Conservation (phyloP, 2,113 vertebrate genomes). For the Hystrix cristata region DNA sequence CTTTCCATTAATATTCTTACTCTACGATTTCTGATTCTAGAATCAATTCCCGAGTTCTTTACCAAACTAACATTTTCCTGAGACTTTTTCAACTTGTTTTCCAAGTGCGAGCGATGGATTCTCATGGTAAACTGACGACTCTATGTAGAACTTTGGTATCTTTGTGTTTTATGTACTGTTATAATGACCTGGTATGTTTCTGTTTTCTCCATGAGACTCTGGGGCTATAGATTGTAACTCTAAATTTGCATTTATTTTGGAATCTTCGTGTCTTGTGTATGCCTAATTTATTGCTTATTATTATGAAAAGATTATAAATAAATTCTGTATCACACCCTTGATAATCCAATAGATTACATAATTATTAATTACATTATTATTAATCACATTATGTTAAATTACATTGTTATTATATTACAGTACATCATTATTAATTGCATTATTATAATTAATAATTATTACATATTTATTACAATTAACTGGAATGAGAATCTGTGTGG, state of each 20-base stretch:
- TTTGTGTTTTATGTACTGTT: not conserved
- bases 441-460: too few relatives aligned
- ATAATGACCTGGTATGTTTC: not conserved
- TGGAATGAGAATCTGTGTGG: not conserved
- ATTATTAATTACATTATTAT: not conserved
- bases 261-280: not conserved
- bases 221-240: not conserved
- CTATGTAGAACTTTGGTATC: not conserved
- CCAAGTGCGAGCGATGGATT: not conserved
- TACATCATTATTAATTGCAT: too few relatives aligned
- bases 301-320: not conserved
- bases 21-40: not conserved
- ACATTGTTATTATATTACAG: too few relatives aligned
- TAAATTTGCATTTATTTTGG: not conserved
- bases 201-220: not conserved
- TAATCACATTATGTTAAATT: too few relatives aligned
- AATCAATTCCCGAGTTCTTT: not conserved
- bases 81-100: not conserved
- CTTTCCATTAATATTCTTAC: not conserved
- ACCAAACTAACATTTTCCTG: not conserved
- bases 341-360: not conserved
- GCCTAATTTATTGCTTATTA: not conserved
- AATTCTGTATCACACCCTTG: not conserved
- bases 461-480: not conserved
- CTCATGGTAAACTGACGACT: not conserved